Conservation (phyloP, 1,140 invertebrate species). For the Macrocentrus cingulum region DNA sequence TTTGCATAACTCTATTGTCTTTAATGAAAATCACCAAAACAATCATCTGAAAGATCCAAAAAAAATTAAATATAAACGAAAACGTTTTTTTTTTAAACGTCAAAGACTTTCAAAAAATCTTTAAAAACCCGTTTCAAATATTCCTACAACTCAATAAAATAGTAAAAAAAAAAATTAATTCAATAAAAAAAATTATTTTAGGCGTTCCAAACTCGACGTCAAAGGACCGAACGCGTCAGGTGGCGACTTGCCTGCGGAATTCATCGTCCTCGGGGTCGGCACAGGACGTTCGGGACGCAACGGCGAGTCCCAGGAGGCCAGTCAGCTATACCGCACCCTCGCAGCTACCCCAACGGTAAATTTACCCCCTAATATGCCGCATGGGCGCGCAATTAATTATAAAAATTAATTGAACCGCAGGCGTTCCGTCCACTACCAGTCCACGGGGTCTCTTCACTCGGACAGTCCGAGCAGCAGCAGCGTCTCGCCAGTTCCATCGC, state of each 20-base stretch:
- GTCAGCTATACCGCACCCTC: slow-evolving; percentile 49
- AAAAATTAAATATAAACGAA: too few relatives aligned
- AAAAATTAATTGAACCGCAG: slow-evolving; percentile 58
- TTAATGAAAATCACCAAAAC: too few relatives aligned
- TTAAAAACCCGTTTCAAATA: too few relatives aligned
- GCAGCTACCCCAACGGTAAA: slow-evolving; percentile 54
- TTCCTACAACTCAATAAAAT: too few relatives aligned
- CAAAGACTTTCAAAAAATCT: too few relatives aligned
- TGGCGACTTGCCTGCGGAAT: slow-evolving; percentile 38
- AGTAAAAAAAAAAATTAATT: not conserved
- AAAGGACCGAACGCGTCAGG: slow-evolving; percentile 50
- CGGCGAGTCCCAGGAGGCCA: slow-evolving; percentile 47
- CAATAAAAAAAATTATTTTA: slow-evolving; percentile 27
- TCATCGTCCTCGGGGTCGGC: slow-evolving; percentile 45
- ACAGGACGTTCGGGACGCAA: slow-evolving; percentile 47
- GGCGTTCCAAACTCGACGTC: slow-evolving; percentile 47
- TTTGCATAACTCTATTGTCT: too few relatives aligned
- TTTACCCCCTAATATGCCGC: not conserved
- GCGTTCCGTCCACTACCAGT: slow-evolving; percentile 79
- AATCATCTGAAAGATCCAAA: too few relatives aligned
- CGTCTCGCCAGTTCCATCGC: slow-evolving; percentile 79
- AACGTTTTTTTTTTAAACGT: too few relatives aligned
- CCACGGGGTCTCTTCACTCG: slow-evolving; percentile 81
- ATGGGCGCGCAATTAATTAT: not conserved
- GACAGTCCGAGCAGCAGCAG: slow-evolving; percentile 82